Evolutionary conservation across 2,797 vertebrate genomes (phyloP).

Genomic region (Pampus argenteus): DNA sequence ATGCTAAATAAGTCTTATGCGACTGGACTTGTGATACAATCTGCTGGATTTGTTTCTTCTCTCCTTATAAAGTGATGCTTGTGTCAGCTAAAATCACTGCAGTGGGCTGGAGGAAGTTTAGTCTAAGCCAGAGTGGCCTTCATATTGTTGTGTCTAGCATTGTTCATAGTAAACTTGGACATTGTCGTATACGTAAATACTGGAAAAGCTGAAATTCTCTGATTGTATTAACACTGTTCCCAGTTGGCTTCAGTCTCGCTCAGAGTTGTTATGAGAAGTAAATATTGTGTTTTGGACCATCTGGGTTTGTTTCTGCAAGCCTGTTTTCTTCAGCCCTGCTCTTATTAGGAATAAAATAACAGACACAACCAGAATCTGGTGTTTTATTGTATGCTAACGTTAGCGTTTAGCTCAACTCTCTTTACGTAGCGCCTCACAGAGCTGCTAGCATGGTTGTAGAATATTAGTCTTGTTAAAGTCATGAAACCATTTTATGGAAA

Average conservation of each 20-base stretch:
- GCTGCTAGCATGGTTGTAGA: too few species aligned
- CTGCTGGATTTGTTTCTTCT: constrained; percentile 2
- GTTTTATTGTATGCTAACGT: too few species aligned
- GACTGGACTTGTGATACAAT: too few species aligned
- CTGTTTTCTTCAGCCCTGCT: constrained; percentile 34
- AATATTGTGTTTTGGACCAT: constrained; percentile 66
- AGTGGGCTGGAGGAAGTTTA: constrained; percentile 56
- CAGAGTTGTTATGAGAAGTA: constrained; percentile 45
- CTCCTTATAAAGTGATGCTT: constrained; percentile 1
- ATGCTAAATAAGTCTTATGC: too few species aligned
- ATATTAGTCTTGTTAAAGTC: too few species aligned
- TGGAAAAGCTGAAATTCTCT: constrained; percentile 40
- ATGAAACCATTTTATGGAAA: too few species aligned
- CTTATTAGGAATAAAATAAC: constrained; percentile 34
- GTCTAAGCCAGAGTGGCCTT: constrained; percentile 52
- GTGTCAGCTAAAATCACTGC: constrained; percentile 1
- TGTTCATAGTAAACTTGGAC: constrained; percentile 51
- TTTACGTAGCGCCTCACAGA: too few species aligned
- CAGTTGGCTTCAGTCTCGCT: constrained; percentile 6
- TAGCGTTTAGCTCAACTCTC: too few species aligned
- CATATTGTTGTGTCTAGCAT: constrained; percentile 54
- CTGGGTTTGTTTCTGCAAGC: constrained; percentile 42
- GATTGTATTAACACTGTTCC: constrained; percentile 32
- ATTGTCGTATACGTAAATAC: constrained; percentile 55
- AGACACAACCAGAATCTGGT: constrained; percentile 7